These are phyloP conservation scores for Cephalopachus bancanus DNA, from an alignment of 2,797 vertebrate species.

Conservation along the genomic window DNA sequence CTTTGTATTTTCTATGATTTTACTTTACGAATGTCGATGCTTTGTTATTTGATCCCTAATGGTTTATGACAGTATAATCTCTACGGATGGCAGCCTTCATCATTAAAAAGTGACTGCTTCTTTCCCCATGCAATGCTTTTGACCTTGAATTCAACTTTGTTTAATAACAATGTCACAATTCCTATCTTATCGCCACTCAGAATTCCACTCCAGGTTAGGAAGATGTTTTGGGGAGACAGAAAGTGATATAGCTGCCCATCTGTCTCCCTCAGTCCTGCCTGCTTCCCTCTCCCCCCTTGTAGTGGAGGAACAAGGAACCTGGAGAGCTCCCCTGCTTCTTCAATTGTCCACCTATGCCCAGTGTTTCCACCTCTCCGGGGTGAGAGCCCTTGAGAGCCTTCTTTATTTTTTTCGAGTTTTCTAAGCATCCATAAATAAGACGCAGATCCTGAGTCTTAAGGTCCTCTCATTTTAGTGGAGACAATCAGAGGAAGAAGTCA, in stretches of 20 bases:
- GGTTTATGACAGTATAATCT: slow-evolving; percentile 26
- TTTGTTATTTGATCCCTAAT: slow-evolving; percentile 65
- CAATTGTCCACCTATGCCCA: background rate
- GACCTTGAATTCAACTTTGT: slow-evolving; percentile 55
- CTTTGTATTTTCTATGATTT: slow-evolving; percentile 50
- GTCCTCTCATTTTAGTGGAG: background rate
- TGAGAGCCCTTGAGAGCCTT: background rate
- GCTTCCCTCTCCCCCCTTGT: background rate
- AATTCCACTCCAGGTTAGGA: background rate
- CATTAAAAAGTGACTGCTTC: background rate
- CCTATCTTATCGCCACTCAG: background rate
- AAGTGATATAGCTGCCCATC: background rate
- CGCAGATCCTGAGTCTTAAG: background rate
- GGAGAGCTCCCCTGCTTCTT: background rate
- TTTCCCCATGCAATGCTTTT: background rate
- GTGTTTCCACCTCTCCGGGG: background rate
- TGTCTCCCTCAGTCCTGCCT: background rate
- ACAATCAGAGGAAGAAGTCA: background rate
- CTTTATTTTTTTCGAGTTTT: background rate
- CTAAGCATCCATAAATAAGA: background rate
- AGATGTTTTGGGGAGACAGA: background rate
- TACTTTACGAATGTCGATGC: slow-evolving; percentile 17
- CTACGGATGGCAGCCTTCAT: background rate
- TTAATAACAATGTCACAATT: background rate
- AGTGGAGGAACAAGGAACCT: background rate